Evolutionary conservation across 2,113 vertebrate genomes (phyloP).

Genomic region (Morone chrysops): DNA sequence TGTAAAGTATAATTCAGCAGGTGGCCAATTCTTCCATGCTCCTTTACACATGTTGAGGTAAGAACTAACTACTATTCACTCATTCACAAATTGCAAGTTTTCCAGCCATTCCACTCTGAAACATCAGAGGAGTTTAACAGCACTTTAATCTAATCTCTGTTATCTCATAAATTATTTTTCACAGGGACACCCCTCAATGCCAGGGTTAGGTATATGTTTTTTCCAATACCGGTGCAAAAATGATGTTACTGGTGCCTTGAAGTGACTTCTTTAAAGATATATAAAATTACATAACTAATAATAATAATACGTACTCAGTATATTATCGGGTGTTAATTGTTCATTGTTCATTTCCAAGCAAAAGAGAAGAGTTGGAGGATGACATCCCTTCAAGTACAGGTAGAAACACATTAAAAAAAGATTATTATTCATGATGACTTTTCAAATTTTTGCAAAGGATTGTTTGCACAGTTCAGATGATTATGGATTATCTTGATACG

Average conservation of each 20-base stretch:
- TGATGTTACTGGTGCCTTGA: no score
- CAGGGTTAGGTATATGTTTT: no score
- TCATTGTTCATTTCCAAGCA: no score
- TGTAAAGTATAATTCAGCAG: no score
- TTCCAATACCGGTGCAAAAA: no score
- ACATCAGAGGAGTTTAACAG: constrained; percentile 7
- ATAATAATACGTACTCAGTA: no score
- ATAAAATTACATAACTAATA: no score
- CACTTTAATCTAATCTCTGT: constrained; percentile 29
- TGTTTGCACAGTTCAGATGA: constrained; percentile 31
- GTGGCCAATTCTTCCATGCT: no score
- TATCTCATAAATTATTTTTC: constrained; percentile 20
- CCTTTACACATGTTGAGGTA: no score
- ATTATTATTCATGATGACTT: not conserved
- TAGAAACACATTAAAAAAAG: not conserved
- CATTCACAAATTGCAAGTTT: not conserved
- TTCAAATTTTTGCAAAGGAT: constrained; percentile 8
- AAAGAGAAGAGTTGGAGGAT: not conserved
- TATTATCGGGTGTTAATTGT: no score
- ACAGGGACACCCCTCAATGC: not conserved
- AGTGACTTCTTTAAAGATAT: no score
- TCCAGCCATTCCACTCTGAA: not conserved
- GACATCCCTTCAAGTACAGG: not conserved
- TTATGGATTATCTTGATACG: constrained; percentile 26
- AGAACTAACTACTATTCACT: no score